phyloP scores from a whole-genome alignment of 2,797 vertebrate genomes.

The Vireo griseus region DNA sequence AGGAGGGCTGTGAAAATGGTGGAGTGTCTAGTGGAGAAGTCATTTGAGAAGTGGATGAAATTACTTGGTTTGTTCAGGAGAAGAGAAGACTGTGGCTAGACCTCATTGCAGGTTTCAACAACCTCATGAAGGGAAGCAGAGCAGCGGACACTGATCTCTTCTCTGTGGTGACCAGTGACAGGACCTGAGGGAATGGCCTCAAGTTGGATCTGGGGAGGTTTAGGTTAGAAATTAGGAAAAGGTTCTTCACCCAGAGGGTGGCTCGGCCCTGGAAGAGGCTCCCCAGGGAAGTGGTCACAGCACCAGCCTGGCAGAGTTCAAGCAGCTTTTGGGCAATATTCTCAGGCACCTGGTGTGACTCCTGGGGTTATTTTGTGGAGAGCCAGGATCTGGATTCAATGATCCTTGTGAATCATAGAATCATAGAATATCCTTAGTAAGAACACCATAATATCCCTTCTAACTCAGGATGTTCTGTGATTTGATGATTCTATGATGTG shows the following conservation, averaged over 20 bases:
- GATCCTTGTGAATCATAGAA: background rate
- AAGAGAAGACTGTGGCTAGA: background rate
- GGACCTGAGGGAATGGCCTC: background rate
- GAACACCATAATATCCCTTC: background rate
- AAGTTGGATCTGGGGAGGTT: background rate
- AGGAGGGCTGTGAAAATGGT: background rate
- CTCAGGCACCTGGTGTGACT: fast-evolving
- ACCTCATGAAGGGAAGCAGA: background rate
- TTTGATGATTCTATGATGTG: background rate
- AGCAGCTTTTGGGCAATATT: fast-evolving
- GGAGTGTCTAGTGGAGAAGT: background rate
- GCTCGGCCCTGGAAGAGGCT: fast-evolving
- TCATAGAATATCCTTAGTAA: background rate
- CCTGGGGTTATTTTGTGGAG: no score
- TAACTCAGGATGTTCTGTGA: background rate
- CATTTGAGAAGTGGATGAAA: background rate
- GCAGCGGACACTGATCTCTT: background rate
- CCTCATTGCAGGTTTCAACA: fast-evolving
- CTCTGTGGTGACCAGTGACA: background rate
- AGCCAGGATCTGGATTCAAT: fast-evolving
- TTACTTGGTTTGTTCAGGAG: background rate
- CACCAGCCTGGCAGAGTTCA: background rate
- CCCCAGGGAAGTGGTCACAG: background rate
- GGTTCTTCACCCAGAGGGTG: background rate
- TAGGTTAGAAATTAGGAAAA: background rate